Percentiles rank a stretch among this genome's conserved stretches.
phyloP scores from a whole-genome alignment of 2,113 vertebrate species.

The Diglossa brunneiventris region DNA sequence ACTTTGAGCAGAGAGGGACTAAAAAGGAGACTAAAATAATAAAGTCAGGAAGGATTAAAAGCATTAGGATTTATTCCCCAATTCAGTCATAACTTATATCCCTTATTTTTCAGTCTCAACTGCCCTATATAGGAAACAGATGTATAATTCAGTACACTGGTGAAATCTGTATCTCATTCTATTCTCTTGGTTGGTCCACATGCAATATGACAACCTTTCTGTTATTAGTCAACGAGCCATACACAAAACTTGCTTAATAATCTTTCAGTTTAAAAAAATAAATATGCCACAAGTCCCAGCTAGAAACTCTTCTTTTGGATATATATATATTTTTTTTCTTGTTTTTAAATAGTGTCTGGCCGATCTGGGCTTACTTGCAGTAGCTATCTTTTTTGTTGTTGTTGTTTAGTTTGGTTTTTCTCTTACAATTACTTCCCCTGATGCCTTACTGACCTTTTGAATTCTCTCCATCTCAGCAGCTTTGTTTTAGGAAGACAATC shows the following conservation, averaged over 20 bases:
- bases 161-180: background rate
- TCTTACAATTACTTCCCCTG: constrained; percentile 27
- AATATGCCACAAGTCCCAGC: background rate
- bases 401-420: constrained; percentile 31
- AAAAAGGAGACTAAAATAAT: background rate
- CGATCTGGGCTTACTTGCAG: constrained; percentile 16
- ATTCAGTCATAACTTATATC: background rate
- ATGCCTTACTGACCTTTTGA: constrained; percentile 50
- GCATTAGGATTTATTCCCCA: background rate
- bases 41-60: background rate
- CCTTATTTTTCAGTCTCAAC: background rate
- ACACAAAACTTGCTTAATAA: background rate
- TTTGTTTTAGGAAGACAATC: background rate
- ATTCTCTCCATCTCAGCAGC: constrained; percentile 20
- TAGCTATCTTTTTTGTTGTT: background rate
- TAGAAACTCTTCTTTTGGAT: background rate
- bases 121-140: background rate
- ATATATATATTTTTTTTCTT: background rate
- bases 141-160: background rate
- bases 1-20: background rate
- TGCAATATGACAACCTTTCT: background rate
- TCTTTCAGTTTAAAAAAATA: background rate
- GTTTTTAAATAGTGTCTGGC: constrained; percentile 21
- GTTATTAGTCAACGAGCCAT: background rate
- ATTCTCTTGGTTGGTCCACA: rapidly evolving